These are phyloP conservation scores for Delphinapterus leucas DNA, from an alignment of 2,113 vertebrate species.

Conservation along the genomic window DNA sequence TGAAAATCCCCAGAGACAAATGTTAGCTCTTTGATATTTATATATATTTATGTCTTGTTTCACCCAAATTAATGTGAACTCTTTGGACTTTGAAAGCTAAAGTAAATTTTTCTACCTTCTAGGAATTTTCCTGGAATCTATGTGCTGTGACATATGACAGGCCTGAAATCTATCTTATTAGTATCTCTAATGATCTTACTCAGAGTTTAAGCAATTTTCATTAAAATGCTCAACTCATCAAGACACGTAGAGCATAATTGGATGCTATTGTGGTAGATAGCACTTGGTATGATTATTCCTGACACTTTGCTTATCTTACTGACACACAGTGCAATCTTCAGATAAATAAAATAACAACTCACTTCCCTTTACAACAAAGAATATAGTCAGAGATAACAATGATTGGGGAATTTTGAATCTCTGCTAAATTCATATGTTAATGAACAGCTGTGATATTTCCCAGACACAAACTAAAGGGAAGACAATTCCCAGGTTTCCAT, in stretches of 20 bases:
- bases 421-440: slow-evolving; percentile 86
- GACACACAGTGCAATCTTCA: slow-evolving; percentile 73
- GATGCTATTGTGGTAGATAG: slow-evolving; percentile 48
- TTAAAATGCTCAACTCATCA: slow-evolving; percentile 15
- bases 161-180: slow-evolving; percentile 23
- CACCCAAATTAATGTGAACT: background rate
- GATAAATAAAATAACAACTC: slow-evolving; percentile 83
- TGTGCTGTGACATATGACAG: slow-evolving; percentile 1
- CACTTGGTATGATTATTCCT: slow-evolving; percentile 76
- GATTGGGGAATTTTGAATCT: slow-evolving; percentile 81
- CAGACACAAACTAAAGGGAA: slow-evolving; percentile 78
- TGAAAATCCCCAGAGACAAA: background rate
- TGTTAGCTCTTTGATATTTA: background rate
- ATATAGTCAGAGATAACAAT: slow-evolving; percentile 79
- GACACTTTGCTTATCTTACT: slow-evolving; percentile 73
- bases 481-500: slow-evolving; percentile 81
- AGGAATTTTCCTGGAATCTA: background rate
- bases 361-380: slow-evolving; percentile 78
- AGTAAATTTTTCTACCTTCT: background rate
- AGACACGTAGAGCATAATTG: slow-evolving; percentile 21
- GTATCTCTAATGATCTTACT: background rate
- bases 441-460: slow-evolving; percentile 84
- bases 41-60: background rate
- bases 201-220: slow-evolving; percentile 30
- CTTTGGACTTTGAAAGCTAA: background rate